A percentile compares a stretch with the other conserved stretches of the same genome.
Conservation (phyloP, 2,797 vertebrate species). For the Trachops cirrhosus region DNA sequence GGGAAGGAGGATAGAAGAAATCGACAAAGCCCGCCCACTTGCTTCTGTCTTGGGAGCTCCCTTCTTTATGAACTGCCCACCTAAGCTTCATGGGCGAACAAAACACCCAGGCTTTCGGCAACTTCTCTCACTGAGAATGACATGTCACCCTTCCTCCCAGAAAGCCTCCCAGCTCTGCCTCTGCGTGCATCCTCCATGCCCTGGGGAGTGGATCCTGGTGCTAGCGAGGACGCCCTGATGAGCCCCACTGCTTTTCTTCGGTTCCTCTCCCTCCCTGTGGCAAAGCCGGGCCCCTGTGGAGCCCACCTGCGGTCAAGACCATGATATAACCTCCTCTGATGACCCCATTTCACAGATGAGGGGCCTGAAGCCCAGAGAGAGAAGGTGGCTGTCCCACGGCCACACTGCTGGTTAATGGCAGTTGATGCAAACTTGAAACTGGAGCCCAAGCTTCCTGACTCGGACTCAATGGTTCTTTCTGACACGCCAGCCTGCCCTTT, state of each 20-base stretch:
- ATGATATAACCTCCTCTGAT: background rate
- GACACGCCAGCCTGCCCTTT: background rate
- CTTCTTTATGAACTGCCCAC: constrained; percentile 34
- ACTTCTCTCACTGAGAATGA: background rate
- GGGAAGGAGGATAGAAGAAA: background rate
- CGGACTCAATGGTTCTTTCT: background rate
- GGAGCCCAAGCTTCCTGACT: background rate
- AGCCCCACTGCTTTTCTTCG: background rate
- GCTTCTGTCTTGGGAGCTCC: constrained; percentile 42
- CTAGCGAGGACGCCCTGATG: background rate
- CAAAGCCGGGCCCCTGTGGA: background rate
- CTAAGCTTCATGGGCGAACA: background rate
- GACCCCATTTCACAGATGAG: background rate
- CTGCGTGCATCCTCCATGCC: background rate
- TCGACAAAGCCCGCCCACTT: background rate
- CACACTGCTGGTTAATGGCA: background rate
- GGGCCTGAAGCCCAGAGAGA: background rate
- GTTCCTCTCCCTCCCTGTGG: background rate
- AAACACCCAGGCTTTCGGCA: background rate
- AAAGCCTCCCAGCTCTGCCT: background rate
- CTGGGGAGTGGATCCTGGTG: background rate
- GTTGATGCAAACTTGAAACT: background rate
- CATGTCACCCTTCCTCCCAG: background rate
- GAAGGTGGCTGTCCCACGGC: background rate
- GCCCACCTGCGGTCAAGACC: background rate